Base-by-base conservation (phyloP, 2,797 vertebrate genomes). In the Pteropus rufus region DNA sequence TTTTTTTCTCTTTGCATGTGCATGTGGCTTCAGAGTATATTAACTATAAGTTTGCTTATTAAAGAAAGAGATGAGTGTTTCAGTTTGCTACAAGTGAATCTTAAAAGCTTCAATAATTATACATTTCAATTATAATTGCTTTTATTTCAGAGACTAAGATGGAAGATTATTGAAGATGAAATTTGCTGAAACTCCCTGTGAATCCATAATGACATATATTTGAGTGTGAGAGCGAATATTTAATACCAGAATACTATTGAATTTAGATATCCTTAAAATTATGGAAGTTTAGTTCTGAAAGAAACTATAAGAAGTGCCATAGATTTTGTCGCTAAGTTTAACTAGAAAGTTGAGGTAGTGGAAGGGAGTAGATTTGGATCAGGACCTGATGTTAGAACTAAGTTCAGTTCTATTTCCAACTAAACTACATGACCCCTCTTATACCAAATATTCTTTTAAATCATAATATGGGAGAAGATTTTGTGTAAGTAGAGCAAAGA, bases 61-160 rank as follows among this genome's bases (percentile, higher is more conserved):
- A 41, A 86, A 72, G 7, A 95, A 91, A 65, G n/a, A 56, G 60
- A 86, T 67, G 29, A 91, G 5, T 54, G 23, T 89, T 96, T 93
- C 18, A 31, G 58, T 70, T 92, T 89, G 39, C 52, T 81, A 31
- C 36, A 93, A 79, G 39, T 93, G 70, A 76, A 87, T 81, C 62
- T 79, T 89, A 56, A 81, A 89, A 87, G 31, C 23, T 91, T 91
- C 41, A 72, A 23, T 95, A 82, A 65, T 86, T 84, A 83, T 7
- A 7, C 4, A 75, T 46, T 19, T 76, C n/a, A 83, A 58, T 4
- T 81, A 67, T 70, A 93, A 93, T 96, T 92, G 29, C 3, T 82
- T 94, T 96, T 89, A 84, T 44, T 77, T 83, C 76, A 87, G 34
- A 12, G 46, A n/a, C 49, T 81, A 31, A 62, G 1, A 23, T 39